Conservation (phyloP, 2,888 invertebrate species). For the Chydorus sphaericus region DNA sequence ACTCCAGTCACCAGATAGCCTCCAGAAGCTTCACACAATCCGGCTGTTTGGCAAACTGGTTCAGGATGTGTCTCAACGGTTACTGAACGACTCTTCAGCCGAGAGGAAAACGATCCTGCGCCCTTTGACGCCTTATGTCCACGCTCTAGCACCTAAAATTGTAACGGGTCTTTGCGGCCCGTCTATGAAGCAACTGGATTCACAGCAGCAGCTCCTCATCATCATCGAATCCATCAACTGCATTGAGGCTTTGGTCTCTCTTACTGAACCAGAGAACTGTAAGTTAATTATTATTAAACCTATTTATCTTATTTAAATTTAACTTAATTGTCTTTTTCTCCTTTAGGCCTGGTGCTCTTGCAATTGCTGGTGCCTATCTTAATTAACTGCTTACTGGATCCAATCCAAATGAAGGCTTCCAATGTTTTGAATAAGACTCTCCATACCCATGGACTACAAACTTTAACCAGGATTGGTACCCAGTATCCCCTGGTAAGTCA, state of each 20-base stretch:
- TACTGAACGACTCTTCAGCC: not conserved
- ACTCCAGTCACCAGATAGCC: slow-evolving; percentile 24
- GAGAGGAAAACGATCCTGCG: not conserved
- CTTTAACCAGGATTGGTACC: slow-evolving; percentile 81
- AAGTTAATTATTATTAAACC: slow-evolving; percentile 33
- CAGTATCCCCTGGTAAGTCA: slow-evolving; percentile 63
- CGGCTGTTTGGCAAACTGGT: slow-evolving; percentile 1
- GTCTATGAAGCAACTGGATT: slow-evolving; percentile 40
- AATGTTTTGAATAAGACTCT: slow-evolving; percentile 50
- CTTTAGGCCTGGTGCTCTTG: slow-evolving; percentile 72
- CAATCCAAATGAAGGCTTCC: slow-evolving; percentile 41
- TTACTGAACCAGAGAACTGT: slow-evolving; percentile 63
- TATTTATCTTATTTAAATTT: not conserved
- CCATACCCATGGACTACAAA: slow-evolving; percentile 77
- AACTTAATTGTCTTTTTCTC: not conserved
- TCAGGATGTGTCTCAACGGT: not conserved
- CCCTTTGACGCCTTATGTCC: slow-evolving; percentile 57
- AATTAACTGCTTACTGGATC: slow-evolving; percentile 66
- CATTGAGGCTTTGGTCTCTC: slow-evolving; percentile 54
- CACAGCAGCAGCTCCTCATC: slow-evolving; percentile 52
- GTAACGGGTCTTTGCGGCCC: slow-evolving; percentile 57
- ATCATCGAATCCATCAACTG: slow-evolving; percentile 56
- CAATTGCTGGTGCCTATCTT: slow-evolving; percentile 79
- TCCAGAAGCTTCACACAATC: not conserved
- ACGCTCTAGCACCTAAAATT: slow-evolving; percentile 60